These are phyloP conservation scores for Drosophila barbarae DNA, from an alignment of 2,888 invertebrate species.

Conservation along the genomic window DNA sequence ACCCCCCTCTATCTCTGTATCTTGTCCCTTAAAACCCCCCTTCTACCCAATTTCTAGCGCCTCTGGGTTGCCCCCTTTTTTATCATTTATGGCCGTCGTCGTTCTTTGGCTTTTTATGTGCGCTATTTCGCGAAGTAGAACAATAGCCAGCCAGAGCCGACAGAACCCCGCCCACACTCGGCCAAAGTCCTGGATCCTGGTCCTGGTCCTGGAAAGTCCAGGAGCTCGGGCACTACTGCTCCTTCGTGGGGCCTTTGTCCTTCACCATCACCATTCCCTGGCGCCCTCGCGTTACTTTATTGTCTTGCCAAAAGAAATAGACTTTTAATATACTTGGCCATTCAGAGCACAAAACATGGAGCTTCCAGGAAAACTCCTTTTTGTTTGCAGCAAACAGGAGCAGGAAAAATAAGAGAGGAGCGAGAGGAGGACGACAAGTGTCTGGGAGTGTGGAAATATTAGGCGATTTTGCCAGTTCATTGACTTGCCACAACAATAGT, in stretches of 20 bases:
- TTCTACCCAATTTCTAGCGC: slow-evolving; percentile 15
- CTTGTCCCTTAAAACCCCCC: background rate
- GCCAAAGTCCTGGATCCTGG: slow-evolving; percentile 34
- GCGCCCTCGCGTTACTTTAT: slow-evolving; percentile 55
- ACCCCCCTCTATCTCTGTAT: background rate
- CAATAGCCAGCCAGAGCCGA: slow-evolving; percentile 55
- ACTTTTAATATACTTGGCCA: slow-evolving; percentile 70
- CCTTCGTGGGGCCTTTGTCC: slow-evolving; percentile 50
- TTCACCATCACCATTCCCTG: slow-evolving; percentile 9
- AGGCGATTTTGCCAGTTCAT: slow-evolving; percentile 72
- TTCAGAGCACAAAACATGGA: slow-evolving; percentile 31
- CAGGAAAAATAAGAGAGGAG: background rate
- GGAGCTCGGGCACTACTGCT: slow-evolving; percentile 17
- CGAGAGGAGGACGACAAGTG: slow-evolving; percentile 19
- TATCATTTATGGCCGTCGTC: slow-evolving; percentile 65
- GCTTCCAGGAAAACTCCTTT: slow-evolving; percentile 27
- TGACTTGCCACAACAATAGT: slow-evolving; percentile 72
- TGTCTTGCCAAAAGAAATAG: slow-evolving; percentile 74
- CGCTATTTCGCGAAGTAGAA: slow-evolving; percentile 72
- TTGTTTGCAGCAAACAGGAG: slow-evolving; percentile 9
- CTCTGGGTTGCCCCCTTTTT: slow-evolving; percentile 37
- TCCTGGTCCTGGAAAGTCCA: slow-evolving; percentile 22
- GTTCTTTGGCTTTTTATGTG: slow-evolving; percentile 72
- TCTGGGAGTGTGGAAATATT: slow-evolving; percentile 59
- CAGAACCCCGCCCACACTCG: background rate